phyloP scores from a whole-genome alignment of 2,113 vertebrate genomes.

The Pelvicachromis taeniatus region DNA sequence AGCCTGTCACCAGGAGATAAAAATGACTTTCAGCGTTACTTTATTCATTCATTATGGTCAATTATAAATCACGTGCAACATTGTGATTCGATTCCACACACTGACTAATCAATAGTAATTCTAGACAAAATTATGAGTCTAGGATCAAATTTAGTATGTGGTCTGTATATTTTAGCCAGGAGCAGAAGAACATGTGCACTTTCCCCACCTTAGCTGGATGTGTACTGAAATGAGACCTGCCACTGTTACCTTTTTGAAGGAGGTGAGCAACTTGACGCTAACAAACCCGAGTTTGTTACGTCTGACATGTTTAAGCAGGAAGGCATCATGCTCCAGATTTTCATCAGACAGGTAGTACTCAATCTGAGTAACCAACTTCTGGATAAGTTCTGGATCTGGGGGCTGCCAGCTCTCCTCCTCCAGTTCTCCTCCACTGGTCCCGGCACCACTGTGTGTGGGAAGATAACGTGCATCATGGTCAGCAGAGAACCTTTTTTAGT shows the following conservation, averaged over 20 bases:
- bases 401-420: slow-evolving; percentile 90
- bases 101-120: neutral
- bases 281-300: slow-evolving; percentile 96
- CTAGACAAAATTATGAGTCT: neutral
- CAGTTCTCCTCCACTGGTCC: slow-evolving; percentile 84
- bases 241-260: slow-evolving; percentile 91
- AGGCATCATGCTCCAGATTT: slow-evolving; percentile 95
- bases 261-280: slow-evolving; percentile 96
- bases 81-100: neutral
- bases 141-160: neutral
- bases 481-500: neutral
- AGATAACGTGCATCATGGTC: neutral
- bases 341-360: slow-evolving; percentile 97
- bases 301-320: slow-evolving; percentile 92
- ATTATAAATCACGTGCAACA: neutral
- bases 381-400: slow-evolving; percentile 83
- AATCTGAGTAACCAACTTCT: slow-evolving; percentile 88
- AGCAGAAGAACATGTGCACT: neutral
- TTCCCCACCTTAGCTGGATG: neutral
- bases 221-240: neutral
- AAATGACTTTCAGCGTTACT: neutral
- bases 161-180: neutral
- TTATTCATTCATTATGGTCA: neutral
- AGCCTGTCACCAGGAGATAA: neutral
- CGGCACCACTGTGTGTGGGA: slow-evolving; percentile 68